Evolutionary conservation across 2,888 invertebrate species (phyloP).

Genomic region (Ophioninae sp.): DNA sequence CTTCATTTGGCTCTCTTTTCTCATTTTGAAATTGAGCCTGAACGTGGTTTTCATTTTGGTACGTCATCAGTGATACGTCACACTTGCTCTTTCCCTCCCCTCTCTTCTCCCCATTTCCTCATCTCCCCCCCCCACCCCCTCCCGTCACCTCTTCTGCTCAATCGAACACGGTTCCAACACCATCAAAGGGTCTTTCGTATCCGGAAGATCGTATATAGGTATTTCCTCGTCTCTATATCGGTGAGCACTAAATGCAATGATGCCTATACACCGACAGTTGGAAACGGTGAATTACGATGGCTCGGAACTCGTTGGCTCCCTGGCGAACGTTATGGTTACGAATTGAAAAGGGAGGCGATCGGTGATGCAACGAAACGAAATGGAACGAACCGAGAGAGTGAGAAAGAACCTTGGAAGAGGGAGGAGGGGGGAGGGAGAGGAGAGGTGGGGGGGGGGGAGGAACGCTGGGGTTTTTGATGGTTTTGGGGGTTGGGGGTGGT

Average conservation of each 20-base stretch:
- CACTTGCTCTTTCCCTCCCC: too few species aligned
- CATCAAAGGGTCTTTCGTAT: conserved; percentile 1
- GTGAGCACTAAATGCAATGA: conserved; percentile 64
- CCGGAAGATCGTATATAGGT: not conserved
- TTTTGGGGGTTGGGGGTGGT: too few species aligned
- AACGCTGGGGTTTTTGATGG: not conserved
- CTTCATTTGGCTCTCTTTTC: conserved; percentile 6
- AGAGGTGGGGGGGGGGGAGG: not conserved
- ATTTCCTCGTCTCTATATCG: conserved; percentile 32
- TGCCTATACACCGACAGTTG: conserved; percentile 61
- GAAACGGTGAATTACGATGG: conserved; percentile 64
- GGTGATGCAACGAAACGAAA: conserved; percentile 63
- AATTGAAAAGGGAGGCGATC: conserved; percentile 66
- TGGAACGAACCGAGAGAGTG: conserved; percentile 52
- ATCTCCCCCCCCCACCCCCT: too few species aligned
- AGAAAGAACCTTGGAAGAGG: not conserved
- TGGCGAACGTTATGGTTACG: conserved; percentile 60
- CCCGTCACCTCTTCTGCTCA: too few species aligned
- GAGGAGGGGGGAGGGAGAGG: not conserved
- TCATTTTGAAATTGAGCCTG: conserved; percentile 37
- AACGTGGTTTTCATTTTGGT: conserved; percentile 29
- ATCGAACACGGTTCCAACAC: too few species aligned
- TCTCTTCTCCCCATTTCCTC: too few species aligned
- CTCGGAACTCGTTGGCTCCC: conserved; percentile 35
- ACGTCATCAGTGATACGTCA: conserved; percentile 9